These are phyloP conservation scores for Pristionchus maxplancki DNA, from an alignment of 2,888 invertebrate genomes.

Conservation along the genomic window DNA sequence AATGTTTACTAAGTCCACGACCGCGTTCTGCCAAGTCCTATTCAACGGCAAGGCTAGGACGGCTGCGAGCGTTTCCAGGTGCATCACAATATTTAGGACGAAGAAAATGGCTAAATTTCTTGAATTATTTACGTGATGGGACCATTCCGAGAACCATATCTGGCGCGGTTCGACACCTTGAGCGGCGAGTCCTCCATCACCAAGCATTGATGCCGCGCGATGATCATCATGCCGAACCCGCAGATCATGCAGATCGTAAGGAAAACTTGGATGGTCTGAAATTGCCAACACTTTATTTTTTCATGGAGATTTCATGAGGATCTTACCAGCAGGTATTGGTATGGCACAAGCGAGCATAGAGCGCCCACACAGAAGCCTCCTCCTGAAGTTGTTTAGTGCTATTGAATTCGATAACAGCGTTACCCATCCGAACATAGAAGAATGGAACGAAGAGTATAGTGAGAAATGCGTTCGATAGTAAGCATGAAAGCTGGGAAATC, in stretches of 20 bases:
- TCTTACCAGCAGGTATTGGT: not conserved
- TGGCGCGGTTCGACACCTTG: not conserved
- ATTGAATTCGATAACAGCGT: not conserved
- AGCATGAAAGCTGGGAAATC: not conserved
- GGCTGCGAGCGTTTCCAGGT: not conserved
- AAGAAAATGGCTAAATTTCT: not conserved
- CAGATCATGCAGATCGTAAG: not conserved
- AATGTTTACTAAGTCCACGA: not conserved
- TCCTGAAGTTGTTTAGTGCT: not conserved
- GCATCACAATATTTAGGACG: not conserved
- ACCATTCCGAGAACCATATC: not conserved
- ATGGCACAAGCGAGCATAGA: not conserved
- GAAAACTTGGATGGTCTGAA: not conserved
- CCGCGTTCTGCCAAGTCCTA: not conserved
- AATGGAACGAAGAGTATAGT: not conserved
- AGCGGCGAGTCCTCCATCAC: not conserved
- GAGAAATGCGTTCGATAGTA: not conserved
- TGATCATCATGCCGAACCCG: not conserved
- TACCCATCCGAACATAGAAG: not conserved
- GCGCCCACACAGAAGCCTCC: not conserved
- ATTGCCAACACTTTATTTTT: too few species aligned
- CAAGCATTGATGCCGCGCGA: not conserved
- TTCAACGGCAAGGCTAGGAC: not conserved
- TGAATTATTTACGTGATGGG: too few species aligned
- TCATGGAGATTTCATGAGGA: too few species aligned